phyloP scores from a whole-genome alignment of 2,797 vertebrate genomes.

The Trematomus bernacchii region DNA sequence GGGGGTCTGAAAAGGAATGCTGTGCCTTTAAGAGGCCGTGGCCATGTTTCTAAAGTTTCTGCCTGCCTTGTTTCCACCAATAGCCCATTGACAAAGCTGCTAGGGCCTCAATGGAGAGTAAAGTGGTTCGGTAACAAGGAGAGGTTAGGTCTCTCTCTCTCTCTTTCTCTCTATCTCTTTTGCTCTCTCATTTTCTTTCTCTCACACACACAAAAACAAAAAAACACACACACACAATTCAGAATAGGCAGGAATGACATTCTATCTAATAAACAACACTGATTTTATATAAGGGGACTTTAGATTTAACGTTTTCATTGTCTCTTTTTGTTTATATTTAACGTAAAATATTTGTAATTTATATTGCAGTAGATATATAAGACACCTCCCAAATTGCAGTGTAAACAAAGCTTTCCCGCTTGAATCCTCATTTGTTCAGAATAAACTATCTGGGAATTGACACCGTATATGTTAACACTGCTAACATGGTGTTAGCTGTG shows the following conservation, averaged over 20 bases:
- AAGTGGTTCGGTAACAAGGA: constrained; percentile 90
- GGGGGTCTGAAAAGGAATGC: constrained; percentile 79
- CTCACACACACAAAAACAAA: constrained; percentile 44
- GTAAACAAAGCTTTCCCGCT: constrained; percentile 51
- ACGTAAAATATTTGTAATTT: neutral
- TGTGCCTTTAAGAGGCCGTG: constrained; percentile 89
- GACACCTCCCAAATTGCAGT: constrained; percentile 20
- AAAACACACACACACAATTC: constrained; percentile 56
- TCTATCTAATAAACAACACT: constrained; percentile 46
- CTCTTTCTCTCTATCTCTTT: constrained; percentile 38
- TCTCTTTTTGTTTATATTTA: neutral
- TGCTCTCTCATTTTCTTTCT: constrained; percentile 2
- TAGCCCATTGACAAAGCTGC: constrained; percentile 91
- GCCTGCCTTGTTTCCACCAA: constrained; percentile 91
- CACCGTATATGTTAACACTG: constrained; percentile 64
- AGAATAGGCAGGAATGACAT: constrained; percentile 58
- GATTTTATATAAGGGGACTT: constrained; percentile 38
- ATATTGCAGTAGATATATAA: neutral
- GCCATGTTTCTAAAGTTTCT: constrained; percentile 90
- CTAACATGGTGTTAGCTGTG: constrained; percentile 37
- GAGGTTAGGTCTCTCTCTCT: constrained; percentile 85
- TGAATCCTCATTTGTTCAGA: constrained; percentile 52
- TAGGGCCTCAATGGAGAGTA: constrained; percentile 89
- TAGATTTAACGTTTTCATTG: neutral
- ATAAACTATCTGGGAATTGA: constrained; percentile 64